Evolutionary conservation across 2,797 vertebrate species (phyloP).

Genomic region (Sparidentex hasta): DNA sequence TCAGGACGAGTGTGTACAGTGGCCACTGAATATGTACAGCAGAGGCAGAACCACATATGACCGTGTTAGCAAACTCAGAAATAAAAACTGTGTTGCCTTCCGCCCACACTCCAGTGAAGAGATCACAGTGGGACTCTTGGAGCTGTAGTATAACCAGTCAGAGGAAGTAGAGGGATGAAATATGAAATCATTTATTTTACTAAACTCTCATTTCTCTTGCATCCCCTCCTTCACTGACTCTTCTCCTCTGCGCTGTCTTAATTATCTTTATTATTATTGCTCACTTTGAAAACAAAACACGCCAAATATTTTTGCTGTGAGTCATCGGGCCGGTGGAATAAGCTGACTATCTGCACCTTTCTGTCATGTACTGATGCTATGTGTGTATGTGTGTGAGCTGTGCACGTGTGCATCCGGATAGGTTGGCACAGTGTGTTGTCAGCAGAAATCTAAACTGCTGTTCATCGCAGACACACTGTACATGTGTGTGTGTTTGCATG

Average conservation of each 20-base stretch:
- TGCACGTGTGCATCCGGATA: slow-evolving; percentile 4
- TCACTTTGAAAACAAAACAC: slow-evolving; percentile 10
- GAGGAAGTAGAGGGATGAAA: background rate
- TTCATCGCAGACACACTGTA: slow-evolving; percentile 46
- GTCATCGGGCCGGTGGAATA: slow-evolving; percentile 22
- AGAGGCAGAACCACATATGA: background rate
- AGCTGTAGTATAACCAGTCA: slow-evolving; percentile 3
- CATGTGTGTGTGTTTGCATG: slow-evolving; percentile 52
- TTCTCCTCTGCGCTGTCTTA: background rate
- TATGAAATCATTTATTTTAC: background rate
- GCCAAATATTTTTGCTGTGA: slow-evolving; percentile 17
- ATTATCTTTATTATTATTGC: slow-evolving; percentile 22
- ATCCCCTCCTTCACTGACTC: background rate
- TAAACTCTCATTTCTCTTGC: background rate
- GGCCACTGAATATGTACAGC: background rate
- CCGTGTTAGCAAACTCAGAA: background rate
- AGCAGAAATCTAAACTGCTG: slow-evolving; percentile 73
- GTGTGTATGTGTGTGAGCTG: slow-evolving; percentile 13
- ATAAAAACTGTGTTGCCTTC: background rate
- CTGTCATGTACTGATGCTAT: slow-evolving; percentile 7
- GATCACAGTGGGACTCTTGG: background rate
- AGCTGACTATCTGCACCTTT: slow-evolving; percentile 42
- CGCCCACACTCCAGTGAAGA: background rate
- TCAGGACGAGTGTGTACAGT: background rate
- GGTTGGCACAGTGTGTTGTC: slow-evolving; percentile 66